Evolutionary conservation across 2,113 vertebrate species (phyloP).

Genomic region (Periophthalmodon schlosseri): DNA sequence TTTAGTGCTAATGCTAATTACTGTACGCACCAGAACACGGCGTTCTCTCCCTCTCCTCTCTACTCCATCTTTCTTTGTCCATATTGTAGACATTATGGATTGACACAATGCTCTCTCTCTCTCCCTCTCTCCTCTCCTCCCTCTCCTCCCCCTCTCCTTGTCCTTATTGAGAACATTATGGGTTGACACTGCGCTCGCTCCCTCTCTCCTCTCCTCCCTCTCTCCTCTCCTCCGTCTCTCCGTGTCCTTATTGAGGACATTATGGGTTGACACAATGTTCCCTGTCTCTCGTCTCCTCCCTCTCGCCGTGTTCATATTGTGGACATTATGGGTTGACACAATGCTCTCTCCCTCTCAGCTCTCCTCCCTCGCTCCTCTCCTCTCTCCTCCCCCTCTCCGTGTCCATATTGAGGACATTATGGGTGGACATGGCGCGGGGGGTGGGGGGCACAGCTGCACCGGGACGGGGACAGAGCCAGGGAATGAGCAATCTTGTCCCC

Average conservation of each 20-base stretch:
- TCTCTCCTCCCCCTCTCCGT: conserved; percentile 33
- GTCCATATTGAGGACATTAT: conserved; percentile 73
- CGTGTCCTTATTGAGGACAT: no score
- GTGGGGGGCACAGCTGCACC: conserved; percentile 67
- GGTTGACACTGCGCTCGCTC: neutral
- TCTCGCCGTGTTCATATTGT: neutral
- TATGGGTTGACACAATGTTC: neutral
- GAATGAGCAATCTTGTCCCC: conserved; percentile 67
- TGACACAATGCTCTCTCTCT: neutral
- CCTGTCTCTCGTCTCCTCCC: conserved; percentile 28
- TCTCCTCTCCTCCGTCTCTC: conserved; percentile 55
- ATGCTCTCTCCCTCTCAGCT: neutral
- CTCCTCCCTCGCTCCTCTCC: conserved; percentile 34
- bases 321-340: no score
- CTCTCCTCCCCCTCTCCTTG: neutral
- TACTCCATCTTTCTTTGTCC: no score
- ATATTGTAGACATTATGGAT: no score
- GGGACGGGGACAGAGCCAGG: conserved; percentile 58
- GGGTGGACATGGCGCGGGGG: conserved; percentile 52
- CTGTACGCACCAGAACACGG: no score
- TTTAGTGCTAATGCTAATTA: no score
- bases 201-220: conserved; percentile 33
- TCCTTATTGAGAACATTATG: no score
- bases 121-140: neutral
- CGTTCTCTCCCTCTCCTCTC: no score